Evolutionary conservation across 2,888 invertebrate species (phyloP), one percentile per base, ranked within the genome.

Genomic region (Cremastobaeus sp.): DNA sequence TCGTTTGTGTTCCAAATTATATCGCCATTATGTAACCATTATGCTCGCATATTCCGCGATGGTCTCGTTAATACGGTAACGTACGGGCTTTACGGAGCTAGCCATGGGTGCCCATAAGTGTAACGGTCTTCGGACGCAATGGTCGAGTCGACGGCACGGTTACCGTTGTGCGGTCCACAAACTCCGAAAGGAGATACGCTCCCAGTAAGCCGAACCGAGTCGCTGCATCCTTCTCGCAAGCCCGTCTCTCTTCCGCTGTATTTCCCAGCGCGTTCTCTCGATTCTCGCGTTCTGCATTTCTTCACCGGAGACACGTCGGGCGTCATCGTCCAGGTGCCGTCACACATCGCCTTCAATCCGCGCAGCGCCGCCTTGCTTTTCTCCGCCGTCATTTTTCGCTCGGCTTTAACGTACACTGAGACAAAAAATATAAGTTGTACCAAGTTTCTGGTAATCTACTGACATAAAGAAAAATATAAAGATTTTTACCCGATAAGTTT

Each of bases 111-210:
- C 64, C 81, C 82, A 83, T 85, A 86, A 86, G 85, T 84, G 85
- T 86, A 86, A 86, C 86, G 86, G 85, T 85, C 76, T 82, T 77
- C 76, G 80, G 77, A 83, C 81, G 82, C 81, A 78, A 78, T 78
- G 73, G 69, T 73, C 66, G 73, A 78, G 68, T 69, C 70, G 75
- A 73, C 75, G 72, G 47, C 74, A 59, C 72, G 80, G 80, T 84
- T 84, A 85, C 85, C 84, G 85, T 85, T 85, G 86, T 78, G 79
- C 83, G 86, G 84, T 86, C 86, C 86, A 86, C 84, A 86, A 86
- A 85, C 85, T 83, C 80, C 68, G 71, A 74, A 76, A 73, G 74
- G 68, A 76, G 71, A 73, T 75, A 77, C 70, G 64, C 64, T 71
- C 70, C 35, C 59, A 65, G 74, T 74, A 76, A 74, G 70, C 60